Percentiles rank a stretch among this genome's conserved stretches.
These are phyloP conservation scores for Minunthozetes semirufus DNA, from an alignment of 2,888 invertebrate genomes.

Conservation along the genomic window DNA sequence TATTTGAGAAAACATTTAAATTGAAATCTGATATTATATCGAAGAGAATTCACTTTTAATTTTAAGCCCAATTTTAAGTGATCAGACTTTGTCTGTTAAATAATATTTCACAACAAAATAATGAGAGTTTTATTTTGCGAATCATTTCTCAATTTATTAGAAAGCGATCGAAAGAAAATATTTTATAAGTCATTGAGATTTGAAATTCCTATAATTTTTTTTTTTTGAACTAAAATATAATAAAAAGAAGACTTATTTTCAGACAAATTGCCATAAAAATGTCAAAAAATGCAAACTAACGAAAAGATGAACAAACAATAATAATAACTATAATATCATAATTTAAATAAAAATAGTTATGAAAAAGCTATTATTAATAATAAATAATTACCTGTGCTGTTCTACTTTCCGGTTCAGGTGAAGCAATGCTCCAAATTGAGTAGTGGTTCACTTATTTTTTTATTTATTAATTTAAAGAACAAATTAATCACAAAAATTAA, in stretches of 20 bases:
- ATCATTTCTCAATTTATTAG: no score
- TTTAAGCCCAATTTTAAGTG: no score
- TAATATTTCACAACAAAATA: no score
- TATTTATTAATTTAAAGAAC: background rate
- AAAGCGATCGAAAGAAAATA: no score
- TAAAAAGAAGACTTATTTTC: background rate
- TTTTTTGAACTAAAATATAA: no score
- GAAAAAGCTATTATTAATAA: background rate
- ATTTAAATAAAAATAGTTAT: background rate
- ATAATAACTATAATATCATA: background rate
- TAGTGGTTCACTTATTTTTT: constrained; percentile 13
- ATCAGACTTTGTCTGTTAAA: no score
- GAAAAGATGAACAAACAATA: background rate
- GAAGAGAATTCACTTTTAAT: no score
- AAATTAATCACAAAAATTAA: background rate
- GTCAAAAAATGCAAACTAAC: background rate
- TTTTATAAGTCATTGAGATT: no score
- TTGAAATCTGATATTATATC: no score
- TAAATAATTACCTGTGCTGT: background rate
- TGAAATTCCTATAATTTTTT: no score
- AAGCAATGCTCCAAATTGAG: constrained; percentile 19
- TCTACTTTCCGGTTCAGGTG: constrained; percentile 27
- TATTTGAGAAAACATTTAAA: no score
- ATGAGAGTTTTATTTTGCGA: no score
- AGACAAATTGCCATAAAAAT: background rate